phyloP scores from a whole-genome alignment of 1,140 invertebrate genomes.

The Lepidostoma basale region DNA sequence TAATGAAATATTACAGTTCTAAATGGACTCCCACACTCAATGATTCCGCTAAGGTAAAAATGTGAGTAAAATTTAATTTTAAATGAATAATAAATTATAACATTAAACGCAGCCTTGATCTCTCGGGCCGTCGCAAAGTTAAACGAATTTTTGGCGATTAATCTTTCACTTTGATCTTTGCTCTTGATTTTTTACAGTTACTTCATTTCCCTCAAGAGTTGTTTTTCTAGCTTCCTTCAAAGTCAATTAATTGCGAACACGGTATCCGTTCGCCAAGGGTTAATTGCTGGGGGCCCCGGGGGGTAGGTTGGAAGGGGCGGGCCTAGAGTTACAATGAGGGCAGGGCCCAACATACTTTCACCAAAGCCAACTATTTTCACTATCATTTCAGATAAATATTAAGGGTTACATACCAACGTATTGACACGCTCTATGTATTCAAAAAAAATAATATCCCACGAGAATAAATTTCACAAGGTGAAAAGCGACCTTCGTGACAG shows the following conservation, averaged over 20 bases:
- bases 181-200: slow-evolving; percentile 29
- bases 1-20: too few relatives aligned
- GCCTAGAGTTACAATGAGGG: not conserved
- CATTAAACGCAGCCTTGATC: not conserved
- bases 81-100: slow-evolving; percentile 7
- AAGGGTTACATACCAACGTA: too few relatives aligned
- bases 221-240: slow-evolving; percentile 30
- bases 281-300: slow-evolving; percentile 13
- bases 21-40: too few relatives aligned
- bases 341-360: too few relatives aligned
- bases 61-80: too few relatives aligned
- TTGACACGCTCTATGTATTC: too few relatives aligned
- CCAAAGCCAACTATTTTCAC: too few relatives aligned
- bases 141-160: slow-evolving; percentile 26
- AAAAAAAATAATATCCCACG: too few relatives aligned
- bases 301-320: not conserved
- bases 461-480: too few relatives aligned
- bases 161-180: slow-evolving; percentile 26
- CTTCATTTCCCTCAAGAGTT: slow-evolving; percentile 9
- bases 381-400: too few relatives aligned
- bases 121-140: not conserved
- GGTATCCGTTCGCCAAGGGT: slow-evolving; percentile 18
- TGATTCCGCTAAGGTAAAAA: too few relatives aligned
- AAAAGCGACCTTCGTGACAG: too few relatives aligned
- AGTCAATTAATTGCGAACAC: slow-evolving; percentile 31